Evolutionary conservation across 2,113 vertebrate species (phyloP).

Genomic region (Ictalurus punctatus): DNA sequence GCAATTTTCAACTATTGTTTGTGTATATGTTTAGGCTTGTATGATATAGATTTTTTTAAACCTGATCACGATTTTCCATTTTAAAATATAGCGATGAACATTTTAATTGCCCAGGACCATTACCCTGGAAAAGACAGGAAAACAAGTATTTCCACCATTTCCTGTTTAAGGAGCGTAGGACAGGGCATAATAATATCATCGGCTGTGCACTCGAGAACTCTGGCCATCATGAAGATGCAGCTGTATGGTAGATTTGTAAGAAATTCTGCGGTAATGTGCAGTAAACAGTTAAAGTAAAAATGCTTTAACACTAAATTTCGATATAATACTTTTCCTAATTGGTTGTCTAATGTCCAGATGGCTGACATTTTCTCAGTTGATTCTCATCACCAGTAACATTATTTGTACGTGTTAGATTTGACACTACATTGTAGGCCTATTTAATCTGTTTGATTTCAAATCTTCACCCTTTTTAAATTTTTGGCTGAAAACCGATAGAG

Average conservation of each 20-base stretch:
- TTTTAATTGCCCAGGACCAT: background rate
- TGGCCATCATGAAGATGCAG: background rate
- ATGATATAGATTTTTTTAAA: background rate
- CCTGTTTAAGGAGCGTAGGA: background rate
- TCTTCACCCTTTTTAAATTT: background rate
- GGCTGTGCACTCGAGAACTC: background rate
- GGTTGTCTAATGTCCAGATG: background rate
- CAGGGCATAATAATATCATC: background rate
- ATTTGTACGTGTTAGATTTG: background rate
- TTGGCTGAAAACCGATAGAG: no score
- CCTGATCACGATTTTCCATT: background rate
- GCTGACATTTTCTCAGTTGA: background rate
- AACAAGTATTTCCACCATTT: background rate
- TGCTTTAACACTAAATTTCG: background rate
- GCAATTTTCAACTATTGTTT: background rate
- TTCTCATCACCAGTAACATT: background rate
- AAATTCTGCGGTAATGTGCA: background rate
- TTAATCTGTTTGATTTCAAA: background rate
- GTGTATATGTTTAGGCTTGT: background rate
- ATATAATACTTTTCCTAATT: background rate
- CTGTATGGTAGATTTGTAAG: background rate
- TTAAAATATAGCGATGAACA: background rate
- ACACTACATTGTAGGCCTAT: background rate
- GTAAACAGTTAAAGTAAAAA: background rate
- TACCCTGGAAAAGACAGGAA: background rate